Evolutionary conservation across 2,888 invertebrate genomes (phyloP).

Genomic region (Protophormia terraenovae): DNA sequence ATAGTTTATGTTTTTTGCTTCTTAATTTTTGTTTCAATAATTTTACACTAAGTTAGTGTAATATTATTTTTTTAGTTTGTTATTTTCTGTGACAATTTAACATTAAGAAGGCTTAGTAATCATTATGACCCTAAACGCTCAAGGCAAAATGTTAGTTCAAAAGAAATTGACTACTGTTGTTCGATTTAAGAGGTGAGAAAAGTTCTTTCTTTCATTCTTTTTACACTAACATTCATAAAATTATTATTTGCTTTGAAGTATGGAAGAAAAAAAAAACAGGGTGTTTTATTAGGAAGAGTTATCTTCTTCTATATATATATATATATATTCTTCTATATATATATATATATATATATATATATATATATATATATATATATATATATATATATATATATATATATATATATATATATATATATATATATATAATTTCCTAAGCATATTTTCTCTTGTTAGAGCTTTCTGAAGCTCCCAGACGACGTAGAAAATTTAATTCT

Average conservation of each 20-base stretch:
- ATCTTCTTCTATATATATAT: not conserved
- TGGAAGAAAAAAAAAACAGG: not conserved
- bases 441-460: too few species aligned
- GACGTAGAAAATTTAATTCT: too few species aligned
- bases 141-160: constrained; percentile 45
- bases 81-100: constrained; percentile 20
- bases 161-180: not conserved
- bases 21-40: not conserved
- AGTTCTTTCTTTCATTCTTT: not conserved
- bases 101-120: constrained; percentile 24
- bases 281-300: not conserved
- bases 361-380: too few species aligned
- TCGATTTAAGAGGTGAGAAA: not conserved
- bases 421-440: too few species aligned
- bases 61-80: constrained; percentile 2
- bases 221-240: not conserved
- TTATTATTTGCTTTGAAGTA: not conserved
- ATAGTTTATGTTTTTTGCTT: not conserved
- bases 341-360: too few species aligned
- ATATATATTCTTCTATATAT: too few species aligned
- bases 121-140: constrained; percentile 46
- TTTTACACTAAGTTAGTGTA: not conserved
- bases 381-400: too few species aligned
- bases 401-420: too few species aligned
- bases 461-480: too few species aligned